A percentile compares a stretch with the other conserved stretches of the same genome.
These are phyloP conservation scores for Prenolepis imparis DNA, from an alignment of 2,888 invertebrate genomes.

Conservation along the genomic window DNA sequence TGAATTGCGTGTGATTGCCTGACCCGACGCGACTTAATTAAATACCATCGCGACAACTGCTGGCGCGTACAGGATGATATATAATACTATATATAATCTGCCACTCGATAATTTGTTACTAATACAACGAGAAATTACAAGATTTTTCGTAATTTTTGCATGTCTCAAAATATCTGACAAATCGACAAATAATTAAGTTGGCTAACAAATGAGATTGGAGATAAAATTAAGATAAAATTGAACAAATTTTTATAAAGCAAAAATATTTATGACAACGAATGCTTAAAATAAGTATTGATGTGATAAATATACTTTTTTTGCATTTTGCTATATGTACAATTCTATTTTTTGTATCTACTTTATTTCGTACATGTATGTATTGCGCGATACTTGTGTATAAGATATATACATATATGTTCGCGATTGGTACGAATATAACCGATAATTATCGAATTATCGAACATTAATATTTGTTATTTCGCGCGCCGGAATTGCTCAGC, in stretches of 20 bases:
- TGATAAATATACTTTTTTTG: neutral
- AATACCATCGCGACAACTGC: slow-evolving; percentile 11
- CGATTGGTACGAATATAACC: neutral
- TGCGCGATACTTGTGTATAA: neutral
- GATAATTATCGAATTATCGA: slow-evolving; percentile 35
- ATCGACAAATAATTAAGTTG: neutral
- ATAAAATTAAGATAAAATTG: neutral
- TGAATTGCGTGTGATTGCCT: slow-evolving; percentile 53
- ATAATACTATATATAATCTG: neutral
- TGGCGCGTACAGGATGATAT: neutral
- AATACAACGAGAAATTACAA: neutral
- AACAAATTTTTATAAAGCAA: neutral
- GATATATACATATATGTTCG: neutral
- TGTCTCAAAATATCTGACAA: neutral
- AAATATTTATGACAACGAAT: neutral
- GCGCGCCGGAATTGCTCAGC: slow-evolving; percentile 15
- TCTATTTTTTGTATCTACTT: neutral
- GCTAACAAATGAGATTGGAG: neutral
- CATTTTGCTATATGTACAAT: neutral
- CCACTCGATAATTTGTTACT: neutral
- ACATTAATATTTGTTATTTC: slow-evolving; percentile 24
- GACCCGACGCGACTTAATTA: slow-evolving; percentile 48
- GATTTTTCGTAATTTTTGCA: neutral
- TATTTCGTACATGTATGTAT: neutral
- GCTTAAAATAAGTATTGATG: neutral